These are phyloP conservation scores for Atta colombica DNA, from an alignment of 1,140 invertebrate genomes.

Conservation along the genomic window DNA sequence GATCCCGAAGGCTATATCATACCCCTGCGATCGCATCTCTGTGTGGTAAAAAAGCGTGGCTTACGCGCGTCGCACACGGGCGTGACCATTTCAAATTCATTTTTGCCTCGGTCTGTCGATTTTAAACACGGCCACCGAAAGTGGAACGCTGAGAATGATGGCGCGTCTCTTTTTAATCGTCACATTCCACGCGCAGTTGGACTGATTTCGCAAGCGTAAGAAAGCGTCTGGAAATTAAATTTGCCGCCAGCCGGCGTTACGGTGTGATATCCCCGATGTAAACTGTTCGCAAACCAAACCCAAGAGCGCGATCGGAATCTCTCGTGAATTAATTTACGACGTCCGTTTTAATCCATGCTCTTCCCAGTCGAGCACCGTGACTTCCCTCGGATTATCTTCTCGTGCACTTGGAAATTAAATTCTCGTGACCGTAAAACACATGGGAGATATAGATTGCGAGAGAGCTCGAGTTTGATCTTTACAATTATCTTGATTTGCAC, in stretches of 20 bases:
- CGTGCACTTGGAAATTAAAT: constrained; percentile 16
- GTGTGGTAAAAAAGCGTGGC: neutral
- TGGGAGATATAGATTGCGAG: neutral
- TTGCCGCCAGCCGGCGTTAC: neutral
- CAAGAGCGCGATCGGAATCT: constrained; percentile 30
- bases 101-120: constrained; percentile 18
- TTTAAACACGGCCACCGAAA: constrained; percentile 38
- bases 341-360: constrained; percentile 34
- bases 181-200: neutral
- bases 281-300: constrained; percentile 26
- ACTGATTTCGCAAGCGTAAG: constrained; percentile 47
- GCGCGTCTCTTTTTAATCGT: constrained; percentile 45
- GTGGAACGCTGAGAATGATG: constrained; percentile 38
- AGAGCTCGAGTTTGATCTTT: neutral
- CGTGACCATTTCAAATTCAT: constrained; percentile 63
- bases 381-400: constrained; percentile 14
- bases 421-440: neutral
- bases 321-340: constrained; percentile 47
- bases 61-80: constrained; percentile 1
- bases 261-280: constrained; percentile 47
- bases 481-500: neutral
- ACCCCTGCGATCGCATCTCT: neutral
- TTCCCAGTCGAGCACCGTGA: constrained; percentile 21
- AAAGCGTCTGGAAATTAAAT: constrained; percentile 45
- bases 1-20: neutral